Conservation (phyloP, 2,888 invertebrate genomes). For the Muscina levida region DNA sequence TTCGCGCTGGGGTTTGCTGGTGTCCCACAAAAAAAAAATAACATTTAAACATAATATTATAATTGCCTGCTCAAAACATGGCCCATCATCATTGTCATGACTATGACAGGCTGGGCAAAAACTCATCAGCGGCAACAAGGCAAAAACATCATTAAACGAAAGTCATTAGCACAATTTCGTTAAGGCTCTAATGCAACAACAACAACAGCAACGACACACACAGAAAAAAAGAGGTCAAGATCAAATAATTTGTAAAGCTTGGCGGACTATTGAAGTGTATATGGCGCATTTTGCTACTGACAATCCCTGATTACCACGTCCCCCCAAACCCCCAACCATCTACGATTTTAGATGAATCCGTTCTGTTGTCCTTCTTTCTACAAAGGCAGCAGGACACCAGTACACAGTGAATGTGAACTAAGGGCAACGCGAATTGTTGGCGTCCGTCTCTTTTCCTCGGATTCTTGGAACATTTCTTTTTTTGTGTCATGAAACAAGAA, state of each 20-base stretch:
- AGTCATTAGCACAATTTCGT: conserved; percentile 30
- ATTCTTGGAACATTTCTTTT: no score
- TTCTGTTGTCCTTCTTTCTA: no score
- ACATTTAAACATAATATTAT: conserved; percentile 8
- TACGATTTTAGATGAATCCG: background rate
- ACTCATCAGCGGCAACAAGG: background rate
- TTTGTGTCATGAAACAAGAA: conserved; percentile 37
- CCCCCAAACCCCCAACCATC: background rate
- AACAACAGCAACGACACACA: background rate
- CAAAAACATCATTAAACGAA: background rate
- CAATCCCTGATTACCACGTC: background rate
- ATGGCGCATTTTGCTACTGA: background rate
- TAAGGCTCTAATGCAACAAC: no score
- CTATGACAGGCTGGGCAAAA: background rate
- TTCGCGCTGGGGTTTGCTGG: no score
- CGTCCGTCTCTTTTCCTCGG: background rate
- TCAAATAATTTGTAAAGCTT: conserved; percentile 22
- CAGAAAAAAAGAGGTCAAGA: conserved; percentile 39
- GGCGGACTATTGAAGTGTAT: background rate
- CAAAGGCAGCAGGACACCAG: no score
- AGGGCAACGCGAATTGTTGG: background rate
- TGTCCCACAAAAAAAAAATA: no score
- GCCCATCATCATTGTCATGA: background rate
- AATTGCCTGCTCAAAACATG: conserved; percentile 5
- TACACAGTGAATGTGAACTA: no score